Conservation (phyloP, 2,113 vertebrate species). For the Meriones unguiculatus region DNA sequence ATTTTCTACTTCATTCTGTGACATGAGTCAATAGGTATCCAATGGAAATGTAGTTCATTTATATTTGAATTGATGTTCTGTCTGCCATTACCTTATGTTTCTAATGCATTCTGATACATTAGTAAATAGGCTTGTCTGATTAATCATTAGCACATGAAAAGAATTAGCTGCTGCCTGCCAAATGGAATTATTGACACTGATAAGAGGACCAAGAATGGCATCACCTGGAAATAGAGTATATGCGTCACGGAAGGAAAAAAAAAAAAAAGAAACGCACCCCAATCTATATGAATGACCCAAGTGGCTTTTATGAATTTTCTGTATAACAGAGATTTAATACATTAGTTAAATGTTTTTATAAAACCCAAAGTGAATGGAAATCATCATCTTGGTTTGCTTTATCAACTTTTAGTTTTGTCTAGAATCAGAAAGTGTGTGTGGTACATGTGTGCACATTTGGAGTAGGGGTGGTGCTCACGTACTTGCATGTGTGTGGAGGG, state of each 20-base stretch:
- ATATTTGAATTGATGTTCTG: slow-evolving; percentile 99
- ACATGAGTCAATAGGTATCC: slow-evolving; percentile 97
- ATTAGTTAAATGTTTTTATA: background rate
- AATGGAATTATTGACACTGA: slow-evolving; percentile 99
- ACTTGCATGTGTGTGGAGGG: background rate
- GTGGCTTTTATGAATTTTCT: background rate
- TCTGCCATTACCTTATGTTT: slow-evolving; percentile 99
- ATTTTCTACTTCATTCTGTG: slow-evolving; percentile 97
- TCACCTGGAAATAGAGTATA: slow-evolving; percentile 83
- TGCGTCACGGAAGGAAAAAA: background rate
- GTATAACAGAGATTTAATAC: background rate
- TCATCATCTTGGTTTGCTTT: background rate
- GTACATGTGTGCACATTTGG: background rate
- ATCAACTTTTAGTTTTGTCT: background rate
- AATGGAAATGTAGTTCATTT: slow-evolving; percentile 98
- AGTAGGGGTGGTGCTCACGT: background rate
- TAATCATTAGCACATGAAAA: slow-evolving; percentile 92
- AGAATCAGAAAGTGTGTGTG: background rate
- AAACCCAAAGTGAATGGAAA: background rate
- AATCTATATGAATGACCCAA: background rate
- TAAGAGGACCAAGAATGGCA: slow-evolving; percentile 90
- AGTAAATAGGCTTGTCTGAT: slow-evolving; percentile 95
- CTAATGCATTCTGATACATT: slow-evolving; percentile 98
- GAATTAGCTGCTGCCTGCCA: slow-evolving; percentile 95
- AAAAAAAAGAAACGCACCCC: background rate